Evolutionary conservation across 2,113 vertebrate species (phyloP).

Genomic region (Myotis lucifugus): DNA sequence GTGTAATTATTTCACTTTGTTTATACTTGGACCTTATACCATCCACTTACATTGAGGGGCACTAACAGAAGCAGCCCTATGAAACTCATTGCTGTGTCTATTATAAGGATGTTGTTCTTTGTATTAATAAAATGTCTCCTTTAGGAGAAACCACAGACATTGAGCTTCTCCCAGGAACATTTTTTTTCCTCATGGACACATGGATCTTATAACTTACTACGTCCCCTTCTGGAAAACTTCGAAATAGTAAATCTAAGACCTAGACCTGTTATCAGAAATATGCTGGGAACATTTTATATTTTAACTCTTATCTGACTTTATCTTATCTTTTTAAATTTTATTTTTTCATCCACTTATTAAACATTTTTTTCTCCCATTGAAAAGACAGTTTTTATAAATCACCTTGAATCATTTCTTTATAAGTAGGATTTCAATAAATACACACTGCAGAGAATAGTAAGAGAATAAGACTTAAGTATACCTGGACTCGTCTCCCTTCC

Average conservation of each 20-base stretch:
- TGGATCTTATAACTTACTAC: neutral
- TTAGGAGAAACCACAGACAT: neutral
- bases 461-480: neutral
- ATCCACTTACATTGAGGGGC: neutral
- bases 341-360: slow-evolving; percentile 7
- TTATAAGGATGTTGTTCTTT: neutral
- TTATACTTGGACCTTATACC: neutral
- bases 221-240: neutral
- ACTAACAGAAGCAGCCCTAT: neutral
- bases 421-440: neutral
- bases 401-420: neutral
- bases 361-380: neutral
- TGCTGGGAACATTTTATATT: neutral
- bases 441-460: neutral
- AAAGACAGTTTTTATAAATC: slow-evolving; percentile 26
- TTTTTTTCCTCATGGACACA: neutral
- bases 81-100: neutral
- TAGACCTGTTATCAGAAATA: neutral
- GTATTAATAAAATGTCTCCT: neutral
- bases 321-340: neutral
- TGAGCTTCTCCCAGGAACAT: neutral
- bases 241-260: neutral
- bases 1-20: neutral
- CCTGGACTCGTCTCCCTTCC: neutral
- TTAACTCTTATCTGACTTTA: neutral